phyloP scores from a whole-genome alignment of 2,888 invertebrate species.

The Gordius sp. region DNA sequence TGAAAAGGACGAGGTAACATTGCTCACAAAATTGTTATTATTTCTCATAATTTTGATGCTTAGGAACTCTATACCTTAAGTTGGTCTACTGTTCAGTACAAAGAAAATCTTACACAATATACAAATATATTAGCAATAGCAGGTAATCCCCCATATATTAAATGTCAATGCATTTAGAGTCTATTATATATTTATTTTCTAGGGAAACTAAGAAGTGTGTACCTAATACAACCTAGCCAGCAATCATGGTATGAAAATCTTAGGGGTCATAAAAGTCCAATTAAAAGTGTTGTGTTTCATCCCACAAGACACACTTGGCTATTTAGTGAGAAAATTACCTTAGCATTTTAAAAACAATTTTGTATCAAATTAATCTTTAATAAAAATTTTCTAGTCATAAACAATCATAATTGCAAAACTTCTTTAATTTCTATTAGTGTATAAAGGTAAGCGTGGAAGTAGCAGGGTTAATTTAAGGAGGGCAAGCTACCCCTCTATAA shows the following conservation, averaged over 20 bases:
- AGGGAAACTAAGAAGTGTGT: constrained; percentile 3
- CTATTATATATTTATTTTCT: too few species aligned
- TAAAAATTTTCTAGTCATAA: too few species aligned
- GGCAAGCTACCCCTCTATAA: too few species aligned
- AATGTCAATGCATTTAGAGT: too few species aligned
- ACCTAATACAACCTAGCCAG: neutral
- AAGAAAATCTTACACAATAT: neutral
- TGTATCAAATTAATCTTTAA: neutral
- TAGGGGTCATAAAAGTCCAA: constrained; percentile 2
- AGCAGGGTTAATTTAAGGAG: too few species aligned
- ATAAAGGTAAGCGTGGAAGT: too few species aligned
- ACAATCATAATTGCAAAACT: too few species aligned
- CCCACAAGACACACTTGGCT: neutral
- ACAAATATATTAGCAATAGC: constrained; percentile 7
- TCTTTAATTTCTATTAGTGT: too few species aligned
- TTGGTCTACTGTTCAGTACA: constrained; percentile 2
- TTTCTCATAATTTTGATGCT: neutral
- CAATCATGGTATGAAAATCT: constrained; percentile 13
- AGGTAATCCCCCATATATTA: too few species aligned
- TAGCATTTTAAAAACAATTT: neutral
- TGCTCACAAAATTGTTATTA: neutral
- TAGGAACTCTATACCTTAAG: neutral
- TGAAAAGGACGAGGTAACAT: neutral
- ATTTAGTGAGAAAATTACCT: neutral
- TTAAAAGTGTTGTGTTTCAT: neutral